phyloP scores from a whole-genome alignment of 2,113 vertebrate species.

The Thomomys bottae region DNA sequence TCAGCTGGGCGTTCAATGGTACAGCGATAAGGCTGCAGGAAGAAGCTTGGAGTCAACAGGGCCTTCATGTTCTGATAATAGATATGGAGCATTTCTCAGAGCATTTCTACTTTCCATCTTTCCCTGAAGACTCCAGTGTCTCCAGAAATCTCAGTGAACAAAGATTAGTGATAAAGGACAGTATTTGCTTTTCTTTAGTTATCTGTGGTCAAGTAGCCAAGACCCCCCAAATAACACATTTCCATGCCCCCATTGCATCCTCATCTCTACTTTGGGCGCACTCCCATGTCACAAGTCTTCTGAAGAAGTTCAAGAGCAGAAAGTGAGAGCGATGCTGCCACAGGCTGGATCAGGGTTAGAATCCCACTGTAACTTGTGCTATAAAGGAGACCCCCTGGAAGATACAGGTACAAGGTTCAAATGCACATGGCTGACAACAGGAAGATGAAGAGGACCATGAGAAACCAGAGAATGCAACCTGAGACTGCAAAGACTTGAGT shows the following conservation, averaged over 20 bases:
- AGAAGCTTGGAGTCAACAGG: neutral
- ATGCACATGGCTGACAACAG: neutral
- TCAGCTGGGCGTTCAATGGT: accelerated
- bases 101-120: neutral
- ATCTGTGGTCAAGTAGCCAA: neutral
- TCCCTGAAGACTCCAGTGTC: neutral
- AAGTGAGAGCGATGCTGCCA: neutral
- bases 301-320: neutral
- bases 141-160: neutral
- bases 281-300: accelerated
- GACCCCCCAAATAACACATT: neutral
- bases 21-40: neutral
- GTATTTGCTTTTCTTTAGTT: neutral
- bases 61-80: neutral
- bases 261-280: neutral
- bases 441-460: neutral
- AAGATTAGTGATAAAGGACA: neutral
- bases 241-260: accelerated
- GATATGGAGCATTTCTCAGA: neutral
- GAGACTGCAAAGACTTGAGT: neutral
- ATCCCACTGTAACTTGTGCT: neutral
- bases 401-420: neutral
- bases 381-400: accelerated
- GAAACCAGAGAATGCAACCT: neutral
- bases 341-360: too few species aligned